A percentile compares a stretch with the other conserved stretches of the same genome.
Evolutionary conservation across 2,113 vertebrate species (phyloP).

Genomic region (Coptodon rendalli): DNA sequence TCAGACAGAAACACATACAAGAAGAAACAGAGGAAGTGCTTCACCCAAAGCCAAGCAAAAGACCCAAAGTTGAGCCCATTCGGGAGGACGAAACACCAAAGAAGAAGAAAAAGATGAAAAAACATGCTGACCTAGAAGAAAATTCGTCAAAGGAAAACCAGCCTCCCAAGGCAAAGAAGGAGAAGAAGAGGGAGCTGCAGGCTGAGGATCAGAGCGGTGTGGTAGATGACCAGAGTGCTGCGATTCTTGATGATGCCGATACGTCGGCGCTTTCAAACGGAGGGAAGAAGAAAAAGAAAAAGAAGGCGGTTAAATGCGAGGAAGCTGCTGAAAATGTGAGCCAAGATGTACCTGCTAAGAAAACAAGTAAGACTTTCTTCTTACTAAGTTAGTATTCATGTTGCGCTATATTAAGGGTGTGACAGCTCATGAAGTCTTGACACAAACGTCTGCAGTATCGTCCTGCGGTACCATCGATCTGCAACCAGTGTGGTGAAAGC

Average conservation of each 20-base stretch:
- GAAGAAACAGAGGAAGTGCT: background rate
- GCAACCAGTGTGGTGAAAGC: background rate
- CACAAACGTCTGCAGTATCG: background rate
- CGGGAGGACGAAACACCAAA: background rate
- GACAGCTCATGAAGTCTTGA: background rate
- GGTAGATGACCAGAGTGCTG: background rate
- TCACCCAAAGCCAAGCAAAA: background rate
- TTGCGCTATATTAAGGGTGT: background rate
- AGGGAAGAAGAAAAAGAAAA: slow-evolving; percentile 2
- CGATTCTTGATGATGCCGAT: background rate
- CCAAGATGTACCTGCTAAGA: background rate
- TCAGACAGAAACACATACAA: background rate
- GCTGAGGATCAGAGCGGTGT: background rate
- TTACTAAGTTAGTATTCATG: rapidly evolving
- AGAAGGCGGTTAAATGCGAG: background rate
- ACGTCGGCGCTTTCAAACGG: background rate
- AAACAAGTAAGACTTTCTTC: slow-evolving; percentile 23
- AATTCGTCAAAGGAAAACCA: slow-evolving; percentile 39
- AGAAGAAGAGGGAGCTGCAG: background rate
- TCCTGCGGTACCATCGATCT: rapidly evolving
- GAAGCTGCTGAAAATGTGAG: background rate
- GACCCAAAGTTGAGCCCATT: background rate
- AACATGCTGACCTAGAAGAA: background rate
- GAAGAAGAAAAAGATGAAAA: slow-evolving; percentile 16
- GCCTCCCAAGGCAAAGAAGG: background rate